Base-by-base conservation (phyloP, 1,140 invertebrate species). In the Diachasma alloeum region DNA sequence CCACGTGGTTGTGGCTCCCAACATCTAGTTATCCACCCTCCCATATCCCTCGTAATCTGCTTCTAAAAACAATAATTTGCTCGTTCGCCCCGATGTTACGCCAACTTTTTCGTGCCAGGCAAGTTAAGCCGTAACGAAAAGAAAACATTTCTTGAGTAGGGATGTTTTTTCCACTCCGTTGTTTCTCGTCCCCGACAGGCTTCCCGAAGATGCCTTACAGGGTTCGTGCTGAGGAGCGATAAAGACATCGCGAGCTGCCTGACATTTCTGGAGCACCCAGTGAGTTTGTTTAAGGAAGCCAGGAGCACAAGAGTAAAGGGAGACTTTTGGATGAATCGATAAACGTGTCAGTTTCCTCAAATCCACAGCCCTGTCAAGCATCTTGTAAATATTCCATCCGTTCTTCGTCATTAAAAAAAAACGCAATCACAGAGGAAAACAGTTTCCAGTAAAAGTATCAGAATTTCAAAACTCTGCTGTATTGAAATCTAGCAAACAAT, bases 221-320 rank as follows among this genome's bases (percentile, higher is more conserved):
- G 74, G 73, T 76, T 79, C 78, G 78, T 79, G 78, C 63, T 70
- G 67, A 71, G 67, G 11, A 56, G 72, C 78, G 78, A 79, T 79
- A 79, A 76, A 79, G 78, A 75, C 53, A 37, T 76, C 48, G 22
- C 13, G 63, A 69, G 72, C 59, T 67, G 70, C 26, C 78, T 79
- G 78, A 79, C 78, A 74, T 79, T 79, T 79, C 75, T 79, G 75
- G 78, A 76, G 66, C 78, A 72, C 70, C 46, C 37, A 76, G 26
- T 26, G 46, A 75, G 66, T 69, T 75, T 70, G 74, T 75, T 69
- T 56, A 36, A 31, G 8, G 24, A 42, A 68, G 59, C 6, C 24
- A 63, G 8, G n/a, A 26, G 24, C 13, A 63, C 59, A 63, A 63
- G 59, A 63, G 24, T 26, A 63, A 63, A 31, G 53, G 22, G 53